These are phyloP conservation scores for Pseudorhombus dupliciocellatus DNA, from an alignment of 2,113 vertebrate species.

Conservation along the genomic window DNA sequence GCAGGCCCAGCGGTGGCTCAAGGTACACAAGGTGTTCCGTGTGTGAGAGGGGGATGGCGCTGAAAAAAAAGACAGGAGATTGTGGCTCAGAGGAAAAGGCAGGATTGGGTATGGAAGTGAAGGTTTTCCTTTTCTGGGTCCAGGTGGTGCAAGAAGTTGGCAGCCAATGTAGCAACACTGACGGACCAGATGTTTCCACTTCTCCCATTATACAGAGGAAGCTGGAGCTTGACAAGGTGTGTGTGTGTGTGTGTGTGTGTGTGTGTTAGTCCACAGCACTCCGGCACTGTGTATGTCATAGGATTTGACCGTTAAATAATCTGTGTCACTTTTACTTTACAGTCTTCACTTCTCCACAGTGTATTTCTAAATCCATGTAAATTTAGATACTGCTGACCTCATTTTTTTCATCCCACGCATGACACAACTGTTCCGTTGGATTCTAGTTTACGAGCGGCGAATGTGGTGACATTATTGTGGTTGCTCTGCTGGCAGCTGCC, in stretches of 20 bases:
- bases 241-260: slow-evolving; percentile 16
- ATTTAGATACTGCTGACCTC: slow-evolving; percentile 4
- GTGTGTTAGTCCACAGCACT: neutral
- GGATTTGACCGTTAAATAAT: too few species aligned
- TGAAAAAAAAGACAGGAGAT: slow-evolving; percentile 9
- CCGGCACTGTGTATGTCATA: neutral
- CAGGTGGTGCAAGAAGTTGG: slow-evolving; percentile 93
- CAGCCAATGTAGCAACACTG: slow-evolving; percentile 69
- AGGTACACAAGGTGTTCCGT: slow-evolving; percentile 80
- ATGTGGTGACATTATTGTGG: slow-evolving; percentile 51
- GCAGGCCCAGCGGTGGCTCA: slow-evolving; percentile 96
- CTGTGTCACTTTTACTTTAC: neutral
- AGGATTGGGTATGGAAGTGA: slow-evolving; percentile 7
- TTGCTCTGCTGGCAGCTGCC: slow-evolving; percentile 3
- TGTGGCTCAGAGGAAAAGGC: neutral
- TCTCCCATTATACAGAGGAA: slow-evolving; percentile 90
- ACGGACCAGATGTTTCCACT: slow-evolving; percentile 80
- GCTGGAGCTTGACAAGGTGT: slow-evolving; percentile 92
- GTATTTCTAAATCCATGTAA: neutral
- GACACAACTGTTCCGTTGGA: slow-evolving; percentile 59
- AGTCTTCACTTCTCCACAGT: neutral
- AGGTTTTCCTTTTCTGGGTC: slow-evolving; percentile 20
- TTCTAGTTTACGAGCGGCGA: slow-evolving; percentile 36
- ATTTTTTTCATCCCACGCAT: slow-evolving; percentile 38
- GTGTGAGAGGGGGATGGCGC: neutral